Evolutionary conservation across 2,888 invertebrate species (phyloP), one percentile per base, ranked within the genome.

Genomic region (Meteorus cinctellus): DNA sequence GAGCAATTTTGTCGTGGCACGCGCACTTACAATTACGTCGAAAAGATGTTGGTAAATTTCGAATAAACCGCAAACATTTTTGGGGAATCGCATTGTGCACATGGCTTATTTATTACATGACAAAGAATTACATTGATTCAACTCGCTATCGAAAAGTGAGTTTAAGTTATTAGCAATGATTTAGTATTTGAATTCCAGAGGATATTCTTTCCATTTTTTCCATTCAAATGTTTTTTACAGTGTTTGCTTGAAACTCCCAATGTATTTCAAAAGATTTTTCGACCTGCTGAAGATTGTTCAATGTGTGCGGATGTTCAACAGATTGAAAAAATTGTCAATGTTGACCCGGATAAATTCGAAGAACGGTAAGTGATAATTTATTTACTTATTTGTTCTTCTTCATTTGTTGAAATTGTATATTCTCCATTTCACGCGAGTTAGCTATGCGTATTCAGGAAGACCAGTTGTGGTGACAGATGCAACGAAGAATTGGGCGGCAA

Each of bases 401-500:
- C 16, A 45, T 48, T n/a, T 48, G n/a, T 27, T 48, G 12, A 19
- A 24, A 41, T 41, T 8, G 41, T 8, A 0, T 41, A 12, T 12
- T 41, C 8, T 12, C 2, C 8, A 12, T 41, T 41, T 12, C 12
- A 8, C 12, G 0, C 8, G 41, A 12, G 6, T 41, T 78, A 92
- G 92, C 59, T 92, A 91, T 82, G 96, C 96, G 0, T 96, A 96
- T 85, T 92, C 92, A 14, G 94, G 95, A 0, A 91, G 92, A 6
- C 98, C 98, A 0, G 95, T 98, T 1, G 94, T 98, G 16, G 92
- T 98, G 10, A 94, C 93, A 4, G 98, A 98, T 89, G 98, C 95
- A 0, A 94, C 94, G 24, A 86, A 82, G 8, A 93, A 94, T 80
- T 98, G 98, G 98, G 94, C 94, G 45, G 97, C 97, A 0, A 89